Evolutionary conservation across 2,113 vertebrate species (phyloP), one percentile per base, ranked within the genome.

Genomic region (Serilophus lunatus): DNA sequence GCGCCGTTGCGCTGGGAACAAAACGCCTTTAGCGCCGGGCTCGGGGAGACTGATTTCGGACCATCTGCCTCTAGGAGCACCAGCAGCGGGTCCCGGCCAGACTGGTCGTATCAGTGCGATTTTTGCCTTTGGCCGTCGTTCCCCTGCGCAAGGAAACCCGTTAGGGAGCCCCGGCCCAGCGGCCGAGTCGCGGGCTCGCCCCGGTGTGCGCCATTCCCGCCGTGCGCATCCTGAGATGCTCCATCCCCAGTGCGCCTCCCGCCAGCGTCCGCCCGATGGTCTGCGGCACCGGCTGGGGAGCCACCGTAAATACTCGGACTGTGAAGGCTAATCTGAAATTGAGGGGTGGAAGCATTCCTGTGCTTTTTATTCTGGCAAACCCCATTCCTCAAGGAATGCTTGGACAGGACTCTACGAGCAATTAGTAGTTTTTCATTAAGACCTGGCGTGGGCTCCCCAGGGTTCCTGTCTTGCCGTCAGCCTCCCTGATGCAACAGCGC

Each of bases 61-160:
- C 44, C 23, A 1, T 17, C n/a, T 4, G 0, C 31, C 59, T 33
- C 63, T 8, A 42, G 36, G 19, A 56, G n/a, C 35, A 1, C 12
- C 29, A 4, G 45, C 70, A 4, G 66, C 42, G 13, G 18, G 29
- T 3, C 36, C 33, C 20, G 76, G 61, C 56, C 76, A 10, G 6
- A 2, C 25, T 22, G 33, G 7, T 7, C 31, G 40, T 77, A 1
- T 7, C 10, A 10, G 4, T 8, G 23, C 33, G 1, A 4, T 22
- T 38, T 33, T 44, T 2, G 33, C 12, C 6, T 53, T 36, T 50
- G 42, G 13, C 38, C 29, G 6, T 10, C 22, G 3, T 16, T 47
- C 25, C 23, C 38, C 3, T 15, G 42, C 8, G 13, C 42, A 5
- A 12, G 18, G 35, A 44, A 63, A 25, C 13, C 57, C 51, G 3